phyloP scores from a whole-genome alignment of 2,797 vertebrate species.

The Melopsittacus undulatus region DNA sequence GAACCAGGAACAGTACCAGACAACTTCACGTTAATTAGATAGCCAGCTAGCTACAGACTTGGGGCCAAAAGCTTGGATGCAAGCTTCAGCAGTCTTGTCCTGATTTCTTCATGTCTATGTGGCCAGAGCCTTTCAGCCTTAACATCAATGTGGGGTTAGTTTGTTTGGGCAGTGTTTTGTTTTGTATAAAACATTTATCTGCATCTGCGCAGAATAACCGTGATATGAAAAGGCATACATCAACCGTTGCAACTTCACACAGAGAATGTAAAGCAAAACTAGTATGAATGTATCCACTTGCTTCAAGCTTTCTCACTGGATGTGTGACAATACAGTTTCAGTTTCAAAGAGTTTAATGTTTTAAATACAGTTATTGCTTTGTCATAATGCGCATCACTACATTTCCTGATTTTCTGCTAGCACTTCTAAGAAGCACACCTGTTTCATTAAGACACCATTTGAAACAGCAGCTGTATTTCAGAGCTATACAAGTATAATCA shows the following conservation, averaged over 20 bases:
- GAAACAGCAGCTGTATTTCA: not conserved
- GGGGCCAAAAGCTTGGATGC: not conserved
- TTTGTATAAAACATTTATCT: not conserved
- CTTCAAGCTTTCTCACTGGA: not conserved
- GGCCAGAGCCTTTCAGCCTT: not conserved
- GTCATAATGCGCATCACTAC: not conserved
- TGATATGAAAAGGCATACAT: not conserved
- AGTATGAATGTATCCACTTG: not conserved
- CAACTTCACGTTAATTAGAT: not conserved
- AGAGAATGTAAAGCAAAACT: not conserved
- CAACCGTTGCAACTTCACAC: not conserved
- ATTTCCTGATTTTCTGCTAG: not conserved
- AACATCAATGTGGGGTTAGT: not conserved
- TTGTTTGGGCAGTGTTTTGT: not conserved
- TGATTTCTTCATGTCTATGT: not conserved
- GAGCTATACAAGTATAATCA: not conserved
- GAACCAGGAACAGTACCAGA: not conserved
- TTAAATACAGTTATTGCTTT: not conserved
- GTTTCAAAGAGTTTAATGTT: not conserved
- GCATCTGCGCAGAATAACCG: not conserved
- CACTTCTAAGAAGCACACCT: not conserved
- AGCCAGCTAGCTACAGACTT: not conserved
- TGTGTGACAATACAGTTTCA: not conserved
- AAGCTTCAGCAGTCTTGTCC: not conserved
- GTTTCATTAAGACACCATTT: not conserved